These are phyloP conservation scores for Rhipidura dahli DNA, from an alignment of 2,113 vertebrate genomes.

Conservation along the genomic window DNA sequence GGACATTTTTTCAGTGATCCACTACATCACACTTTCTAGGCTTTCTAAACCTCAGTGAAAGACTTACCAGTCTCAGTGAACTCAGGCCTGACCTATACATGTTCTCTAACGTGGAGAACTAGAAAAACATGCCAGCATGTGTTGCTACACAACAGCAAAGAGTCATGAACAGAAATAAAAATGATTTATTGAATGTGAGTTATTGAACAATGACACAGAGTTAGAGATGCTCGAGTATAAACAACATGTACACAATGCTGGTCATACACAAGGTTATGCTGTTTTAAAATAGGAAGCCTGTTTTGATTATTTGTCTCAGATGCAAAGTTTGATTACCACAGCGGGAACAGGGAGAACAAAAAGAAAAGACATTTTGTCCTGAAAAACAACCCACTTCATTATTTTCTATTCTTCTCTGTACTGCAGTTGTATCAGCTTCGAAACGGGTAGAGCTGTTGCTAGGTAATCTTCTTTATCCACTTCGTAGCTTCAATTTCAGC, in stretches of 20 bases:
- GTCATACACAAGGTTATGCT: background rate
- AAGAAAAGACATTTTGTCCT: background rate
- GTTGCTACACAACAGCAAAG: background rate
- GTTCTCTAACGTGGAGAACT: background rate
- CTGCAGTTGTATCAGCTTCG: background rate
- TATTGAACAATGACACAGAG: background rate
- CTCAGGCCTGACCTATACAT: background rate
- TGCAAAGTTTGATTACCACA: background rate
- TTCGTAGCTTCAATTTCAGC: background rate
- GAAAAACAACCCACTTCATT: background rate
- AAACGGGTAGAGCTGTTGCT: background rate
- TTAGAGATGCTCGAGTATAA: background rate
- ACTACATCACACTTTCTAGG: background rate
- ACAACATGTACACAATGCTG: background rate
- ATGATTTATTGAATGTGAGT: background rate
- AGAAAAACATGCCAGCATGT: background rate
- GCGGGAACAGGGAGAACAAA: background rate
- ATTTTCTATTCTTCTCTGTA: background rate
- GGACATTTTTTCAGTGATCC: background rate
- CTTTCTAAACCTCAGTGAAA: background rate
- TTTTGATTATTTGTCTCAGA: background rate
- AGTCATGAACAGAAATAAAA: background rate
- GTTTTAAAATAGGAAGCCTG: background rate
- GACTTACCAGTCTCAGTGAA: accelerated
- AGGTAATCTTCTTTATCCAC: background rate